Base-by-base conservation (phyloP, 2,113 vertebrate genomes). In the Hassar affinis region DNA sequence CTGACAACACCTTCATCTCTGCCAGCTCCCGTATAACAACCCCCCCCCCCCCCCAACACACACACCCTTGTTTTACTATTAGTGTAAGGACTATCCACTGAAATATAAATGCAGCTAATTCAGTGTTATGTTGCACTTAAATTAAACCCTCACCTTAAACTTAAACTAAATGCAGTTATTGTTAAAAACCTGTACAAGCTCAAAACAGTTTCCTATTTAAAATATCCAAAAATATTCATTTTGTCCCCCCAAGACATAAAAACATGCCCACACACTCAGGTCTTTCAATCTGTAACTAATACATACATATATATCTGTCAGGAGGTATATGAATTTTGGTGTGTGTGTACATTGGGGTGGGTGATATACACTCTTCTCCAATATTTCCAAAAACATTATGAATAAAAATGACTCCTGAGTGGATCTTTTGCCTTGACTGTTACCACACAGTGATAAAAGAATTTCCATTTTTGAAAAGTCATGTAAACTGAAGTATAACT, bases 1-100 rank as follows among this genome's bases (percentile, higher is more conserved):
- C 68, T 76, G 79, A 83, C 79, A 82, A 52, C 83, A 83, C 69
- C 69, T 87, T 68, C 14, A 49, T 62, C 54, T 49, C 72, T 62
- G 76, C 56, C 75, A 87, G 42, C 25, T 76, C 49, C 66, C 61
- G 35, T 51, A 51, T n/a, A 87, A n/a, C 5, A 6, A 2, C 47
- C 3, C 6, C 30, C 35, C 10, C 22, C 61, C 9, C 77, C 56
- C 2, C 6, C 38, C 12, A 1, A 49, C n/a, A 71, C n/a, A 45
- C 38, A 57, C 27, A 14, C 51, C 10, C 54, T 0, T 7, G 3
- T 20, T 77, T 59, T 38, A 25, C 38, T 75, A 30, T 4, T 22
- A 2, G 4, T 54, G 15, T 75, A 8, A 51, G n/a, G 12, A 7
- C 25, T 11, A n/a, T 71, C 4, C 38, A 45, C 45, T 45, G 22